Evolutionary conservation across 2,888 invertebrate species (phyloP), one percentile per base, ranked within the genome.

Genomic region (Papilio protenor): DNA sequence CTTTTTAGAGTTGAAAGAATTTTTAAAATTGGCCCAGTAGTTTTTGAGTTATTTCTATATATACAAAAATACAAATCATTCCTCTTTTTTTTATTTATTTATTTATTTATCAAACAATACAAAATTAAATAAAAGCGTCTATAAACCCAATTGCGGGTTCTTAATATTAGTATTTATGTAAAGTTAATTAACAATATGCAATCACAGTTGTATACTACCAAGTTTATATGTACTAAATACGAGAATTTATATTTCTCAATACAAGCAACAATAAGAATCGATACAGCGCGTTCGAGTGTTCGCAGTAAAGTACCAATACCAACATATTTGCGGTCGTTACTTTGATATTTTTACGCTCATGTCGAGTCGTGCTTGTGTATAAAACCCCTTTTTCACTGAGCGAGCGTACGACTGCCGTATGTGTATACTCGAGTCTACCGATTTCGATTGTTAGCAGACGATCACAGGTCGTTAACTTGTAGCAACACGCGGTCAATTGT

Each of bases 371-470:
- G 77, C 55, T 77, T 55, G 57, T 64, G 70, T 70, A 72, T 78
- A 72, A 77, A 71, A 71, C 33, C 64, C 77, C 77, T 79, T 80
- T 86, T 87, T 81, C 88, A 96, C 57, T 59, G 1, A 23, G 21
- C 57, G 12, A 59, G 0, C 12, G 12, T 59, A 3, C 57, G 23
- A 59, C 57, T 59, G 21, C 6, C 57, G 57, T n/a, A 18, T 10
- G n/a, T 49, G 1, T 47, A 47, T 47, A 49, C 12, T 12, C 49
- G 8, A 49, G 49, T 49, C 14, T 49, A 33, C 33, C 5, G 1
- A 21, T 18, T 55, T 4, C 16, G 3, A 55, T 6, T n/a, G 0
- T n/a, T 21, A 21, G 14, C 21, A 2, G 21, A 57, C 8, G 21
- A 57, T 8, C 21, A 57, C 16, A 55, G n/a, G 18, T 18, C 52